Evolutionary conservation across 2,888 invertebrate species (phyloP).

Genomic region (Dendrolimus houi): DNA sequence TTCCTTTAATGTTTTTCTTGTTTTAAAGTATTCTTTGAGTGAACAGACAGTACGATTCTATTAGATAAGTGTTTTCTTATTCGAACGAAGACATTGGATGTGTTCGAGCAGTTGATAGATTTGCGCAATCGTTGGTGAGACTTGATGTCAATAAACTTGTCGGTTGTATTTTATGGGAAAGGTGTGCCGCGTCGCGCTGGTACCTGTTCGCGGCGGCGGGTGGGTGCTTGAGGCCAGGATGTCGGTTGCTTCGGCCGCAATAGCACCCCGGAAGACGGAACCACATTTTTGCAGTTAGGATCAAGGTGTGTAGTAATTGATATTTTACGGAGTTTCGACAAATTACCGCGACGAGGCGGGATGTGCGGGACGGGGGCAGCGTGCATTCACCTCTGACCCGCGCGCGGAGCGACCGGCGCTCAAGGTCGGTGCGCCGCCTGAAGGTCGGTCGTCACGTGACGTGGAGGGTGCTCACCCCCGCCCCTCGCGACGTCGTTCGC

Average conservation of each 20-base stretch:
- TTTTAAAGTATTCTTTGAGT: slow-evolving; percentile 47
- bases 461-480: slow-evolving; percentile 68
- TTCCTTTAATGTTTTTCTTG: slow-evolving; percentile 65
- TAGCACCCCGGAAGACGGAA: slow-evolving; percentile 33
- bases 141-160: slow-evolving; percentile 75
- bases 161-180: slow-evolving; percentile 74
- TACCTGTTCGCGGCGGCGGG: slow-evolving; percentile 61
- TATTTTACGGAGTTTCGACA: slow-evolving; percentile 22
- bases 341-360: slow-evolving; percentile 30
- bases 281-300: slow-evolving; percentile 46
- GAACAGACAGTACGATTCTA: slow-evolving; percentile 39
- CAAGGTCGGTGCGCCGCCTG: slow-evolving; percentile 75
- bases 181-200: slow-evolving; percentile 67
- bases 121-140: slow-evolving; percentile 63
- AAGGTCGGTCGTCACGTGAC: slow-evolving; percentile 72
- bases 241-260: slow-evolving; percentile 23
- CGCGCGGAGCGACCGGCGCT: slow-evolving; percentile 66
- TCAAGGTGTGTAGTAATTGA: slow-evolving; percentile 57
- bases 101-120: slow-evolving; percentile 40
- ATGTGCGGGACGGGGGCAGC: slow-evolving; percentile 36
- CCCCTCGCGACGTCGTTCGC: slow-evolving; percentile 24
- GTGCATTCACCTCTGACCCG: slow-evolving; percentile 76
- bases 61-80: slow-evolving; percentile 42
- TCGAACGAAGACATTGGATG: slow-evolving; percentile 44
- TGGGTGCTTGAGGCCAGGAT: slow-evolving; percentile 48